Base-by-base conservation (phyloP, 2,113 vertebrate genomes). In the Apteryx owenii region DNA sequence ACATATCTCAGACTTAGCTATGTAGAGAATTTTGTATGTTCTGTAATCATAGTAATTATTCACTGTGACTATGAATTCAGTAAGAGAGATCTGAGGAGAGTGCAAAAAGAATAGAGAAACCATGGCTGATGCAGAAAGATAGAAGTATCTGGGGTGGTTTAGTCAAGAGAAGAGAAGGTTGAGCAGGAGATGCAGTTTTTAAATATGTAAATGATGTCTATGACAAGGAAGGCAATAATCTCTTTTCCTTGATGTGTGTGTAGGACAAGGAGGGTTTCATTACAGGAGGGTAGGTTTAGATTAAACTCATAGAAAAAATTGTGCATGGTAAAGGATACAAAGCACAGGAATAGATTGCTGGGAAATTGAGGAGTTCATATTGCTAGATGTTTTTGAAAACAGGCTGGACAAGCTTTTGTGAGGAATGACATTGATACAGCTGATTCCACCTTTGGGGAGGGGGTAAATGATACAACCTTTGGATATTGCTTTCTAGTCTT, bases 401-500 rank as follows among this genome's bases (percentile, higher is more conserved):
- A 89, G 29, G 33, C 15, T 42, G 29, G 23, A 25, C 36, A 90
- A 90, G 25, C 2, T 93, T 82, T 88, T 90, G 18, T 72, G 44
- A 90, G 20, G 29, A 71, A 81, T 78, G 12, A 64, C 8, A 6
- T 71, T 6, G 5, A 61, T 84, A 46, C 40, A 83, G 9, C 33
- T 76, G 65, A 64, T 91, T 23, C 62, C 38, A 78, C 21, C 51
- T 89, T 79, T 81, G 56, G 36, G 12, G 38, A 87, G 61, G 7
- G 25, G 28, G 7, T 72, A 89, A 95, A 71, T 18, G 65, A 75
- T 93, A 65, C 22, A 94, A 93, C 42, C 48, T 94, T 94, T 89
- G 56, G 26, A 65, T 85, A 5, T 44, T 87, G 22, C 53, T 93
- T 91, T 79, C 42, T 53, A 29, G n/a, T 66, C 62, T 77, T 89